Base-by-base conservation (phyloP, 1,140 invertebrate genomes). In the Chymomyza costata region DNA sequence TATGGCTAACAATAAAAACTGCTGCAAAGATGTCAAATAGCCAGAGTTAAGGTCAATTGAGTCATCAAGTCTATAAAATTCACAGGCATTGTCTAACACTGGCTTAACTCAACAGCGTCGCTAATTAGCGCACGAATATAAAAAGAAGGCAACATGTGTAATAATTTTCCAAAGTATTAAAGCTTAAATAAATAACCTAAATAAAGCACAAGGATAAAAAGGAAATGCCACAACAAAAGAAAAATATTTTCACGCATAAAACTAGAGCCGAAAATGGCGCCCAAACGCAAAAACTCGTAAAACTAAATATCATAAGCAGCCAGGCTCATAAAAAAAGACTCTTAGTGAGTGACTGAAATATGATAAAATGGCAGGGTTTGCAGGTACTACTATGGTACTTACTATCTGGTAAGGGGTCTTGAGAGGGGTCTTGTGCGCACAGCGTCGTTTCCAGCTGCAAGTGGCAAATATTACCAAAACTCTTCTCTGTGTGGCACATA, bases 101-200 rank as follows among this genome's bases (percentile, higher is more conserved):
- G n/a, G n/a, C n/a, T n/a, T n/a, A n/a, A n/a, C n/a, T n/a, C 11
- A 21, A 25, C 52, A 18, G 35, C 35, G n/a, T 3, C 18, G 18
- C 44, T 60, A 60, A 60, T 60, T 60, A 39, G 14, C 38, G 39
- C 38, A 25, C 18, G 47, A 54, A 48, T 45, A 60, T 60, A 44
- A 56, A 48, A 43, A 25, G 28, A 37, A 41, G 32, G 32, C 39
- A 50, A 19, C 61, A 45, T 59, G 55, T 50, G 51, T 61, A 65
- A 56, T 65, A 61, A 65, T 61, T 65, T 61, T 40, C 45, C 30
- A 38, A 50, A 30, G 47, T 56, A 56, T 50, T 46, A 50, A 44
- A 14, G 38, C 58, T 62, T 65, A 65, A 57, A n/a, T n/a, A n/a
- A n/a, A n/a, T n/a, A n/a, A n/a, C n/a, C n/a, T n/a, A n/a, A n/a